Evolutionary conservation across 2,888 invertebrate species (phyloP).

Genomic region (Nomada fabriciana): DNA sequence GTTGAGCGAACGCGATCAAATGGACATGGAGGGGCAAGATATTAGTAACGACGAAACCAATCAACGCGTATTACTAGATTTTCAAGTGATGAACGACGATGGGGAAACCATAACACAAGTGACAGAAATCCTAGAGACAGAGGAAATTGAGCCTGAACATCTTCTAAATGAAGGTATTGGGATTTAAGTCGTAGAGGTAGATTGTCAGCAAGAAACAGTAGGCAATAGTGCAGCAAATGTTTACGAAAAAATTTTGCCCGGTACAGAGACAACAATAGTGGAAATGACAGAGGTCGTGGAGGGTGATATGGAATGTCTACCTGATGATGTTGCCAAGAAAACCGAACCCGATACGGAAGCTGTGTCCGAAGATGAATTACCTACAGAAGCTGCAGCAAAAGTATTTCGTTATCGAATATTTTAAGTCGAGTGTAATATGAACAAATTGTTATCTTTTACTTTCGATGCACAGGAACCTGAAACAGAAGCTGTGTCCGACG

Average conservation of each 20-base stretch:
- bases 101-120: conserved; percentile 66
- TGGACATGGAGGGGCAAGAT: conserved; percentile 66
- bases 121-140: conserved; percentile 69
- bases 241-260: conserved; percentile 71
- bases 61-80: conserved; percentile 58
- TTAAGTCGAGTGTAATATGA: background rate
- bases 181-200: conserved; percentile 66
- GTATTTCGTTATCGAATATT: conserved; percentile 64
- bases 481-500: conserved; percentile 94
- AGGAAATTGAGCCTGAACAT: conserved; percentile 69
- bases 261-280: conserved; percentile 76
- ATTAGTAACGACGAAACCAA: conserved; percentile 58
- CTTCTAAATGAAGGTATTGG: conserved; percentile 50
- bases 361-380: conserved; percentile 92
- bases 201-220: conserved; percentile 58
- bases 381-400: conserved; percentile 83
- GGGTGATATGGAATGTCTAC: conserved; percentile 53
- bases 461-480: conserved; percentile 87
- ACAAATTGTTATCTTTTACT: background rate
- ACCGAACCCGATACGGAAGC: conserved; percentile 92
- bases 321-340: conserved; percentile 79
- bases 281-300: conserved; percentile 80
- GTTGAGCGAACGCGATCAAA: conserved; percentile 61
- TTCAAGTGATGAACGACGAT: conserved; percentile 74
- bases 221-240: conserved; percentile 65